phyloP scores from a whole-genome alignment of 2,888 invertebrate genomes.

The Melanargia galathea region DNA sequence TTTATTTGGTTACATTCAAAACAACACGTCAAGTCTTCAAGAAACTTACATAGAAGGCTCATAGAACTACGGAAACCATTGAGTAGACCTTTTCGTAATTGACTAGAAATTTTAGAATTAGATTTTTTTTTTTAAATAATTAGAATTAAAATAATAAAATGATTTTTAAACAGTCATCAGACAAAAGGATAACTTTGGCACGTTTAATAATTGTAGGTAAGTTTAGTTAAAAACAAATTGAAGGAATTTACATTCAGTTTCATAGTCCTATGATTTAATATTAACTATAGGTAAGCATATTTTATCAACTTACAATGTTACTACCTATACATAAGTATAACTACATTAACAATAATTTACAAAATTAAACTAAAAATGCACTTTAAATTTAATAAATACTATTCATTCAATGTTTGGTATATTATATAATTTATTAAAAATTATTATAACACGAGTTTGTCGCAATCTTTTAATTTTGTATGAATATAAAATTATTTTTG shows the following conservation, averaged over 20 bases:
- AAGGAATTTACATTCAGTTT: conserved; percentile 25
- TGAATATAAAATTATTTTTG: background rate
- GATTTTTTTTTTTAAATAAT: background rate
- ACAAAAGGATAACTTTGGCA: conserved; percentile 37
- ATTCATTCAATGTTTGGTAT: conserved; percentile 1
- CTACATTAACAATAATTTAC: conserved; percentile 64
- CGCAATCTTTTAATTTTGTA: background rate
- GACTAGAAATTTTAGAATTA: conserved; percentile 17
- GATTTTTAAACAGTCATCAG: background rate
- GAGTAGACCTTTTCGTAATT: conserved; percentile 10
- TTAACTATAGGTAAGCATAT: conserved; percentile 42
- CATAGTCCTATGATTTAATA: conserved; percentile 48
- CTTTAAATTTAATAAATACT: conserved; percentile 8
- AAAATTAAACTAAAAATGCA: conserved; percentile 38
- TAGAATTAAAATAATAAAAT: background rate
- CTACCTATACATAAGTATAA: conserved; percentile 52
- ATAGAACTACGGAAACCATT: conserved; percentile 43
- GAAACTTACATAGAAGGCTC: conserved; percentile 49
- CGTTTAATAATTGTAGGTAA: conserved; percentile 7
- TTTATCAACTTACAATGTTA: conserved; percentile 46
- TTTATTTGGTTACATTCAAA: conserved; percentile 61
- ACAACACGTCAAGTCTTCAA: conserved; percentile 58
- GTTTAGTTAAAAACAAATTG: background rate
- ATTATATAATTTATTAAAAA: conserved; percentile 3
- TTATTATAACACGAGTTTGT: background rate